These are phyloP conservation scores for Camptogramma bilineatum DNA, from an alignment of 2,888 invertebrate species.

Conservation along the genomic window DNA sequence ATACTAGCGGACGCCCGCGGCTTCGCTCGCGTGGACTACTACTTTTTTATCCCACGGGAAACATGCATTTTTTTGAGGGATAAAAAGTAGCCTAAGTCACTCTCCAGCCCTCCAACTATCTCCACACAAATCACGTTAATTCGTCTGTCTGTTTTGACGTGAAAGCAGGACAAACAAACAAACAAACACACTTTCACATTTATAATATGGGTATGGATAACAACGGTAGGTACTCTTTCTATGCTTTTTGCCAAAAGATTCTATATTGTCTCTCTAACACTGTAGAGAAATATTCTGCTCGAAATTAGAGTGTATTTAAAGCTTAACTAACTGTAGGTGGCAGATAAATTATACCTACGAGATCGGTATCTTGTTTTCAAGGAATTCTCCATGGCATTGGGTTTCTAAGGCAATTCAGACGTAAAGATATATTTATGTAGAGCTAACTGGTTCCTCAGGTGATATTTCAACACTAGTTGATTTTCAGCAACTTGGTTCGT, in stretches of 20 bases:
- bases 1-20: no score
- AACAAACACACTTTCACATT: no score
- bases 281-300: conserved; percentile 31
- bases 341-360: conserved; percentile 33
- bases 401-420: conserved; percentile 6
- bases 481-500: not conserved
- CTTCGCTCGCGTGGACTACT: no score
- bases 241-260: conserved; percentile 15
- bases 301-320: conserved; percentile 39
- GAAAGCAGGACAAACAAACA: no score
- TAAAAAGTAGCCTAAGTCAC: no score
- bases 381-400: conserved; percentile 4
- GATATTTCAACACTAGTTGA: not conserved
- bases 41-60: no score
- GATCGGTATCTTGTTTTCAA: conserved; percentile 8
- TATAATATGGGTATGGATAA: conserved; percentile 8
- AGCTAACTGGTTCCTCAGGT: conserved; percentile 2
- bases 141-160: no score
- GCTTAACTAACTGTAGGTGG: conserved; percentile 46
- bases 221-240: conserved; percentile 13
- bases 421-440: not conserved
- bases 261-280: conserved; percentile 22
- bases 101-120: no score
- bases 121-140: no score
- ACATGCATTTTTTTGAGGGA: no score